phyloP scores from a whole-genome alignment of 30 jellyfish, hydroid and myxozoan species.

The Clytia hemisphaerica region DNA sequence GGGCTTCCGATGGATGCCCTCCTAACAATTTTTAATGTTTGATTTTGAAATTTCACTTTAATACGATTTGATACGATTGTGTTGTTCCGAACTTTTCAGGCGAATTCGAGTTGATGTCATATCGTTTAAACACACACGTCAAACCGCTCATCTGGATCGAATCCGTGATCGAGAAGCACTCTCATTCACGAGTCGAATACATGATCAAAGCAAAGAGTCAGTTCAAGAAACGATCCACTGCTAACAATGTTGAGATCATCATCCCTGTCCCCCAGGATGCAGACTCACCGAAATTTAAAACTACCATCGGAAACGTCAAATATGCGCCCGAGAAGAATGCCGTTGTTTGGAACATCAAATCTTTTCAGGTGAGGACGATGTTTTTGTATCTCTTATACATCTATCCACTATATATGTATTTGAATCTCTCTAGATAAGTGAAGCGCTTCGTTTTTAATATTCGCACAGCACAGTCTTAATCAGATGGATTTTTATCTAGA shows the following conservation, averaged over 20 bases:
- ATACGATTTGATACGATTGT: no score
- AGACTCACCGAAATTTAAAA: constrained; percentile 93
- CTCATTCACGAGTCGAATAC: constrained; percentile 92
- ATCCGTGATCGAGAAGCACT: constrained; percentile 91
- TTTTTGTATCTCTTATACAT: neutral
- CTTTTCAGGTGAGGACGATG: constrained; percentile 75
- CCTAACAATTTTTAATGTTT: no score
- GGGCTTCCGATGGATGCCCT: no score
- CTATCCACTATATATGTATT: neutral
- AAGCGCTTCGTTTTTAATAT: no score
- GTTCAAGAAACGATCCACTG: constrained; percentile 93
- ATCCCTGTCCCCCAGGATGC: constrained; percentile 99
- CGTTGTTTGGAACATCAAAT: constrained; percentile 85
- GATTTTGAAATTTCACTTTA: no score
- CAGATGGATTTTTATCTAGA: no score
- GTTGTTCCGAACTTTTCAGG: no score
- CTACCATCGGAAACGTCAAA: constrained; percentile 83
- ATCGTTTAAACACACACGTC: constrained; percentile 89
- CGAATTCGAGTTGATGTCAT: constrained; percentile 94
- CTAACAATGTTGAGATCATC: constrained; percentile 88
- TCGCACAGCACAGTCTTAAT: no score
- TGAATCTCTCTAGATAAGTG: no score
- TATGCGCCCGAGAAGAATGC: constrained; percentile 90
- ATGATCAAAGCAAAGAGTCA: constrained; percentile 99
- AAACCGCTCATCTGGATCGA: constrained; percentile 97